Conservation (phyloP, 2,113 vertebrate genomes). For the Heteronetta atricapilla region DNA sequence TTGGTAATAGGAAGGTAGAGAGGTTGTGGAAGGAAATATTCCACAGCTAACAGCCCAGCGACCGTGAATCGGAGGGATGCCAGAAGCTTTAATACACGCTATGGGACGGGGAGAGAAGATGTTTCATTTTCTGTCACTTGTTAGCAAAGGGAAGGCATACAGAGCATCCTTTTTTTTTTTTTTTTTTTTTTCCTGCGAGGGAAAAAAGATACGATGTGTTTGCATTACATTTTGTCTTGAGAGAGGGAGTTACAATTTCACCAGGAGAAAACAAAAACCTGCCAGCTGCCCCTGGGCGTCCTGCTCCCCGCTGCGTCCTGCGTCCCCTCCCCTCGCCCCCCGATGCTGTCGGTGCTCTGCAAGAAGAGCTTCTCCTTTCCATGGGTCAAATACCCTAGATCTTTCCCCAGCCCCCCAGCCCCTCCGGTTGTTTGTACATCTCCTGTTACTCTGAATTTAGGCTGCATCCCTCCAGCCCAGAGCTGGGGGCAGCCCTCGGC, state of each 20-base stretch:
- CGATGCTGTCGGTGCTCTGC: no score
- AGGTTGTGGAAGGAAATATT: neutral
- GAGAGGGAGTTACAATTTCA: neutral
- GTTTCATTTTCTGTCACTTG: rapidly evolving
- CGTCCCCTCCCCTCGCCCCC: neutral
- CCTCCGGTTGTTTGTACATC: neutral
- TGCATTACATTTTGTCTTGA: rapidly evolving
- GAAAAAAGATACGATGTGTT: neutral
- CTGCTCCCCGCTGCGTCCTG: neutral
- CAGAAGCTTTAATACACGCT: neutral
- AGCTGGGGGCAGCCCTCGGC: neutral
- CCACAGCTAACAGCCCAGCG: neutral
- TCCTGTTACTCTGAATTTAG: neutral
- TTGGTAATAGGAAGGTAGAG: neutral
- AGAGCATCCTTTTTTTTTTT: neutral
- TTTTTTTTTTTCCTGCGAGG: neutral
- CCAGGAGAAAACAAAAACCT: neutral
- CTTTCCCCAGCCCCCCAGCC: neutral
- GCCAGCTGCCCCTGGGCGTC: neutral
- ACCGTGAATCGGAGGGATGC: neutral
- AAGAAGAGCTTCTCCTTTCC: neutral
- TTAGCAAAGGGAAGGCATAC: neutral
- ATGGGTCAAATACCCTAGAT: rapidly evolving
- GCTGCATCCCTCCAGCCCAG: neutral
- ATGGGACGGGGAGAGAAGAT: neutral